Base-by-base conservation (phyloP, 2,797 vertebrate species). In the Protonibea diacanthus region DNA sequence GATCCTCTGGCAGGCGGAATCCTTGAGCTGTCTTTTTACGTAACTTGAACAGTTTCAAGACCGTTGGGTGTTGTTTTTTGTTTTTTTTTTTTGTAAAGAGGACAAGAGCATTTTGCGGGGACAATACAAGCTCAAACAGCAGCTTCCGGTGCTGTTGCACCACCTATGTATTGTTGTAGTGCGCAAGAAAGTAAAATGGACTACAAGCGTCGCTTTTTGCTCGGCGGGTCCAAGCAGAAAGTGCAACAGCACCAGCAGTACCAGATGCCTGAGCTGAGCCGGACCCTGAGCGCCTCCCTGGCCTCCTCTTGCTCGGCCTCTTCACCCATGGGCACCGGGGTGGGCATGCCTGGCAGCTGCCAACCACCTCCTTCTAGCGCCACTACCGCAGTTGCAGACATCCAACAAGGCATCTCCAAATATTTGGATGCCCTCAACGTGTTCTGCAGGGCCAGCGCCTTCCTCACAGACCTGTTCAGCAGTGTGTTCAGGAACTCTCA, bases 161-260 rank as follows among this genome's bases (percentile, higher is more conserved):
- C 95, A 96, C 98, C 93, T 97, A 99, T 99, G 98, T 98, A 99
- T 98, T 99, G 98, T 97, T 99, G 98, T 90, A 99, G 97, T 92
- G 96, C 96, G 62, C 98, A 98, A 93, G 98, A 99, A 96, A 97
- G 95, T 96, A 99, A 99, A 95, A 99, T 99, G 98, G 98, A 99
- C 98, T 99, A 99, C 75, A 99, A 99, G 95, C 96, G 98, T 95
- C 97, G 98, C 96, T 99, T 99, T 95, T 96, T 99, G 98, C 98
- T 99, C 96, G 98, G 98, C 98, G 98, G 98, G 98, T 99, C 98
- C 97, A 99, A 99, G 98, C 98, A 99, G 95, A 99, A 99, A 95
- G 97, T 97, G 93, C 98, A 99, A 92, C 98, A 98, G 96, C 98
- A 99, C 96, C 98, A 98, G 97, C 95, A 96, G 91, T 99, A 98